Base-by-base conservation (phyloP, 2,888 invertebrate species). In the Philereme transversata region DNA sequence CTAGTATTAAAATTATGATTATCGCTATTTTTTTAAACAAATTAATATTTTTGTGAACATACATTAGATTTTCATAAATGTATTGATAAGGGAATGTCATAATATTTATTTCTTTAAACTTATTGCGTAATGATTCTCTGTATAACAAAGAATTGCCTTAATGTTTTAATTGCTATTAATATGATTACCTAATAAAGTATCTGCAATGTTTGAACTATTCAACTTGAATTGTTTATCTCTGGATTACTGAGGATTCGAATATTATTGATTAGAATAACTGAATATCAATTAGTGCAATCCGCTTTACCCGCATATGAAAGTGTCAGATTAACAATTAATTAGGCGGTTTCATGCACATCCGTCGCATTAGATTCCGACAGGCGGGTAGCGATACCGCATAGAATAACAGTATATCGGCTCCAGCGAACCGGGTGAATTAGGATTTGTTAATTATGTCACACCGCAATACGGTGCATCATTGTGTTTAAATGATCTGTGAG, bases 321-420 rank as follows among this genome's bases (percentile, higher is more conserved):
- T 60, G 60, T 52, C 56, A 61, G 49, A 63, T 68, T 58, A 63
- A 36, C 57, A 47, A 54, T 55, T 40, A 51, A 57, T 60, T 45
- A 58, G 48, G 51, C 58, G 49, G 48, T 33, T 34, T 69, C 65
- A 73, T 69, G 60, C 68, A 51, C 67, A 72, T 74, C 51, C 40
- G 73, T 77, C 74, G 73, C 67, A 72, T 77, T 72, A 70, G 66
- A 77, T 79, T 77, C 72, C 71, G 72, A 73, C 64, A 72, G 61
- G 68, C 74, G 69, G 69, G 57, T 44, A 68, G 67, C 74, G 72
- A 74, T 74, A 74, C 76, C 56, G 72, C 72, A 53, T 73, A 51
- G 46, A 47, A 34, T 45, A 22, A 45, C 10, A 45, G 1, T 10
- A 45, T 36, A 11, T 55, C 6, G 40, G 36, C 43, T 38, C 71